phyloP scores from a whole-genome alignment of 2,797 vertebrate species.

The Labroides dimidiatus region DNA sequence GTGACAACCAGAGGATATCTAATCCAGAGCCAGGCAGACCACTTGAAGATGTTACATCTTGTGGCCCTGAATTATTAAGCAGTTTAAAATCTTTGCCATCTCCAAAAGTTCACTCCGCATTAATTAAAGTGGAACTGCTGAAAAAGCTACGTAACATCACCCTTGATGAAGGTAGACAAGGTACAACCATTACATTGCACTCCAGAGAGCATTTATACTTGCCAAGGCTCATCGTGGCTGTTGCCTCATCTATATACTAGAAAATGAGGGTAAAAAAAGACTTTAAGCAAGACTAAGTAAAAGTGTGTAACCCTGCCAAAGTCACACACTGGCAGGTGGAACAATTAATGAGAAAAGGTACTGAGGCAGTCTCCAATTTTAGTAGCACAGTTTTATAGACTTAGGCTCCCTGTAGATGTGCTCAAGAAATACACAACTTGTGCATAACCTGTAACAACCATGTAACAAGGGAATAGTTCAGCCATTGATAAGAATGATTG shows the following conservation, averaged over 20 bases:
- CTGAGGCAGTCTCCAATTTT: background rate
- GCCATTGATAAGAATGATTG: background rate
- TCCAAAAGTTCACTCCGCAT: conserved; percentile 67
- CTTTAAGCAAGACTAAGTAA: conserved; percentile 5
- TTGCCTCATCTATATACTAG: conserved; percentile 22
- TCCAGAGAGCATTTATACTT: conserved; percentile 52
- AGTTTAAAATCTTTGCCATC: conserved; percentile 76
- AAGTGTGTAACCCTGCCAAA: conserved; percentile 12
- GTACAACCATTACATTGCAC: conserved; percentile 54
- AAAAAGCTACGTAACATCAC: conserved; percentile 51
- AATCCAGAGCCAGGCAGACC: conserved; percentile 71
- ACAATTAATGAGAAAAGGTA: conserved; percentile 5
- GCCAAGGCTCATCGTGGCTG: conserved; percentile 13
- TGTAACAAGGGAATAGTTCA: background rate
- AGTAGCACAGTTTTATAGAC: background rate
- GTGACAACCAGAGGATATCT: conserved; percentile 80
- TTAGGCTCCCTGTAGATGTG: background rate
- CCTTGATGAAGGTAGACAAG: conserved; percentile 66
- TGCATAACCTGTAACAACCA: background rate
- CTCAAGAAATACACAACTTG: conserved; percentile 2
- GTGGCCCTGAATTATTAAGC: conserved; percentile 87
- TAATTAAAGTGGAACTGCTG: conserved; percentile 68
- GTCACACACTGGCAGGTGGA: conserved; percentile 17
- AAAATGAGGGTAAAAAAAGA: conserved; percentile 9
- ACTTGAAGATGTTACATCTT: conserved; percentile 78